phyloP scores from a whole-genome alignment of 2,113 vertebrate species.

The Sturnus vulgaris region DNA sequence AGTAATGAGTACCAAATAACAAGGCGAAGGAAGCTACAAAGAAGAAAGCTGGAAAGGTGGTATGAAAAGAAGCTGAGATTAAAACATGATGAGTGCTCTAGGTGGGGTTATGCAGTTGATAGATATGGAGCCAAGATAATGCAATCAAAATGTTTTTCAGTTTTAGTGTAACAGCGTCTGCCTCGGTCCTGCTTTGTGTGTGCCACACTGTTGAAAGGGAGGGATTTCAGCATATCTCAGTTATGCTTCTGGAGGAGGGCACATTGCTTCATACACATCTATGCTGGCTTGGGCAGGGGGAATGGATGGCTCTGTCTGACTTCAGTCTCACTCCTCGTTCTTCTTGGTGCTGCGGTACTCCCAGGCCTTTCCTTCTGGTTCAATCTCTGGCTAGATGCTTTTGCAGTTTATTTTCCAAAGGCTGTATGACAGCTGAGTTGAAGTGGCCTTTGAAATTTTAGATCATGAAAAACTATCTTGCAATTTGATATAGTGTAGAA shows the following conservation, averaged over 20 bases:
- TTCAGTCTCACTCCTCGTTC: neutral
- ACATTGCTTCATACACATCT: rapidly evolving
- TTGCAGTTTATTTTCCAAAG: neutral
- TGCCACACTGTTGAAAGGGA: neutral
- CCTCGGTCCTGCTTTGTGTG: neutral
- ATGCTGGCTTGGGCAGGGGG: neutral
- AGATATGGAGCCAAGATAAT: neutral
- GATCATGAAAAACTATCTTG: neutral
- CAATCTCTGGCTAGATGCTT: neutral
- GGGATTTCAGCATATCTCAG: neutral
- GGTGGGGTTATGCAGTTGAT: neutral
- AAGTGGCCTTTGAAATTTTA: neutral
- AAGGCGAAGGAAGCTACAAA: neutral
- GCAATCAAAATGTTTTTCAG: neutral
- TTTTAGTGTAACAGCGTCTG: neutral
- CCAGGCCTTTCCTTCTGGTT: neutral
- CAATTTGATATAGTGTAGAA: neutral
- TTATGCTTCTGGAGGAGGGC: neutral
- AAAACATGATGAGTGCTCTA: neutral
- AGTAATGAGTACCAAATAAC: neutral
- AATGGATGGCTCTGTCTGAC: neutral
- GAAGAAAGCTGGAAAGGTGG: neutral
- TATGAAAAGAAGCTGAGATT: neutral
- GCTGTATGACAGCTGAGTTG: neutral
- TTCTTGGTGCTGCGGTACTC: neutral